Conservation (phyloP, 2,113 vertebrate genomes). For the Ranitomeya variabilis region DNA sequence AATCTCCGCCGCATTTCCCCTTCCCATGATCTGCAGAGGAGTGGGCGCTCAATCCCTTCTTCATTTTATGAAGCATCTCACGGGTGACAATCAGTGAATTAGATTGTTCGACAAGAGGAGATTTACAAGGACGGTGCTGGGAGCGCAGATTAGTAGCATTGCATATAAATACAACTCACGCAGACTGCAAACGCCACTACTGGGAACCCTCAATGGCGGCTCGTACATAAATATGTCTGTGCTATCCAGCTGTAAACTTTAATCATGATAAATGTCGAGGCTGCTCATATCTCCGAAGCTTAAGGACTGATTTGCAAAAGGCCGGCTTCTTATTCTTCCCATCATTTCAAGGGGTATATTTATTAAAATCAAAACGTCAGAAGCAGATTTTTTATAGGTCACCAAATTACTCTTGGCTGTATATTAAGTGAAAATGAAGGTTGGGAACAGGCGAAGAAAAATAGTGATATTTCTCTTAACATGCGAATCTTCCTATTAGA, state of each 20-base stretch:
- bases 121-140: constrained; percentile 72
- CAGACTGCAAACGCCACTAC: constrained; percentile 60
- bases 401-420: constrained; percentile 3
- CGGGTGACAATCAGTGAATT: constrained; percentile 72
- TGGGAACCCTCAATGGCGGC: constrained; percentile 62
- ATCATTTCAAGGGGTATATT: not conserved
- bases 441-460: not conserved
- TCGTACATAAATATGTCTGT: constrained; percentile 63
- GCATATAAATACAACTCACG: constrained; percentile 67
- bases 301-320: constrained; percentile 46
- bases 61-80: constrained; percentile 66
- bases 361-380: constrained; percentile 22
- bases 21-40: not conserved
- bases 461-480: not conserved
- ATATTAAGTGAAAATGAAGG: not conserved
- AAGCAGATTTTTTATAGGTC: constrained; percentile 19
- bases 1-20: not conserved
- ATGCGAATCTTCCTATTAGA: not conserved
- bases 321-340: not conserved
- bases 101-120: constrained; percentile 74
- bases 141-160: constrained; percentile 69
- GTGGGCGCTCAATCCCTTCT: not conserved
- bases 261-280: constrained; percentile 15
- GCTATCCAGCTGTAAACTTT: constrained; percentile 60
- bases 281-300: constrained; percentile 3